Evolutionary conservation across 1,140 invertebrate species (phyloP), one percentile per base, ranked within the genome.

Genomic region (Parasteatoda tepidariorum): DNA sequence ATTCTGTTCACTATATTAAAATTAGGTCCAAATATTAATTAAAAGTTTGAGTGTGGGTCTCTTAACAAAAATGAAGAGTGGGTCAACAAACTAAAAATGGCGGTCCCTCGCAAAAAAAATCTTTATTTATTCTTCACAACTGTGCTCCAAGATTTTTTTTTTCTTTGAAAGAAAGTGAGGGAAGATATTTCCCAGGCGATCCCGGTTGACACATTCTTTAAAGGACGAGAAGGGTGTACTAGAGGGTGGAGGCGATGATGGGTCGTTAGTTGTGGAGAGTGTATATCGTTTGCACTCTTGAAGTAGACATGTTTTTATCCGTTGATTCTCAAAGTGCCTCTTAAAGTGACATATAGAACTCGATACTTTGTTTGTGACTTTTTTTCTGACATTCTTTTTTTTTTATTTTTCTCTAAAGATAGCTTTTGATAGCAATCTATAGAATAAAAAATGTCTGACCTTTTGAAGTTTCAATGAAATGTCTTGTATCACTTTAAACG

Each of bases 161-260:
- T 48, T 48, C 18, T 48, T 18, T 48, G 38, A 13, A 1, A 18
- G 38, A 4, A 18, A 48, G 38, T 48, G 38, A 48, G 9, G 2
- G 38, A 48, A 18, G 38, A 48, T 18, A 48, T 48, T 48, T 48
- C 38, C 38, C 38, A 48, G 38, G 38, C 24, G 13, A n/a, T 59
- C 24, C 57, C 57, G 9, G 57, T 22, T 59, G 57, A 59, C 57
- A 59, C 57, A 59, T 59, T 59, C 57, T 26, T 59, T 6, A n/a
- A 48, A 48, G 38, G 18, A 13, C 38, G 1, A 18, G 57, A 22
- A 48, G 57, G 57, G n/a, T 26, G 0, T 7, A 3, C n/a, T 26
- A 48, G 18, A 59, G 57, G 57, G 57, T n/a, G 57, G 57, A 59
- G 57, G 57, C 24, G 57, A 59, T 59, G 57, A 59, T 59, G 24